phyloP scores from a whole-genome alignment of 2,113 vertebrate genomes.

The Perca fluviatilis region DNA sequence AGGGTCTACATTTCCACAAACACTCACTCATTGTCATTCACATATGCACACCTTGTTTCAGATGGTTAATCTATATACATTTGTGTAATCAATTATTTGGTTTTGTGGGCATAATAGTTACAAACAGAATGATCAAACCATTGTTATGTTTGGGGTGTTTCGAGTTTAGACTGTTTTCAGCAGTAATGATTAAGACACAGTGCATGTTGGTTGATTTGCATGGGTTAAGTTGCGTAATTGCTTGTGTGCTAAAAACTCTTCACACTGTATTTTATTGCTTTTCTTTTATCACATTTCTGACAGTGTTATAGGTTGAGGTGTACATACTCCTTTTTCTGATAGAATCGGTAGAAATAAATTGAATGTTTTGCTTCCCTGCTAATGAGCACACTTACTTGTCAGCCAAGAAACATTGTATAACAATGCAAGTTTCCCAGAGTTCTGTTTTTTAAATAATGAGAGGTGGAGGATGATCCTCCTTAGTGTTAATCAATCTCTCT shows the following conservation, averaged over 20 bases:
- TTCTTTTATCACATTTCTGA: neutral
- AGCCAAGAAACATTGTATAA: neutral
- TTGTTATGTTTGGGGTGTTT: neutral
- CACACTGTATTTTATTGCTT: neutral
- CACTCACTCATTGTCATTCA: neutral
- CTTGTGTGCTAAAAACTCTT: neutral
- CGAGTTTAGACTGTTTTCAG: neutral
- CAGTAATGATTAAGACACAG: neutral
- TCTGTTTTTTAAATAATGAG: neutral
- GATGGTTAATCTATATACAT: neutral
- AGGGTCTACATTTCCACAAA: constrained; percentile 4
- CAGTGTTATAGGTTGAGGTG: neutral
- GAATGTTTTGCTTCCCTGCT: neutral
- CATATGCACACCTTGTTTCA: neutral
- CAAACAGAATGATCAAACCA: neutral
- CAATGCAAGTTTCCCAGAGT: neutral
- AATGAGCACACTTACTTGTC: neutral
- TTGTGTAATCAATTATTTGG: neutral
- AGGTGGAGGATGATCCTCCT: neutral
- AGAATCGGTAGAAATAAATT: neutral
- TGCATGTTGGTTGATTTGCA: neutral
- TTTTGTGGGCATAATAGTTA: neutral
- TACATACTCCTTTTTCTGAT: neutral
- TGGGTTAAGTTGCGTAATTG: neutral
- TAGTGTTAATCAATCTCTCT: neutral